Base-by-base conservation (phyloP, 1,140 invertebrate genomes). In the Brachionus koreanus region DNA sequence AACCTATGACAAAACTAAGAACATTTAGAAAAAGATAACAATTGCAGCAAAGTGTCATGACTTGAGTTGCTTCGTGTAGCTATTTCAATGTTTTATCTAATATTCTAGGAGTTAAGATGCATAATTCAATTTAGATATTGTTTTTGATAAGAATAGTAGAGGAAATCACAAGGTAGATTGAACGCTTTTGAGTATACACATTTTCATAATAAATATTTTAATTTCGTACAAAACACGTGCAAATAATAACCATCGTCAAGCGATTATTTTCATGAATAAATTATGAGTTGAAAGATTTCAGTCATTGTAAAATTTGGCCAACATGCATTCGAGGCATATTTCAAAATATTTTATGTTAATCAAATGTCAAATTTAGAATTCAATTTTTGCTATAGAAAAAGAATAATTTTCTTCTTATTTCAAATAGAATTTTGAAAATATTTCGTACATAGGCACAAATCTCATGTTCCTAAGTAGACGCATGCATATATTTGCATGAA, bases 361-460 rank as follows among this genome's bases (percentile, higher is more conserved):
- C 65, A 69, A 69, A 69, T 69, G 65, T 69, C 65, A 69, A 69
- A 69, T n/a, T 69, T 69, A 39, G 65, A 69, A 69, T 69, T 69
- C 33, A 37, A 69, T 1, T 69, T 69, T 69, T 37, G n/a, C 6
- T 37, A 39, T 33, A 16, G 16, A 69, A 67, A 69, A 69, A 19
- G 37, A 69, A 69, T 69, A 69, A 69, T 69, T 69, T 69, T 69
- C 35, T 39, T 39, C n/a, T 37, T n/a, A 69, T 37, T 69, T 69
- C 65, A 69, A 69, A 37, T 69, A 42, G 65, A 69, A 65, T 39
- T 69, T 69, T 69, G 16, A 39, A 69, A 69, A 69, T 69, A 69
- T 37, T 69, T 69, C 65, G n/a, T 69, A 69, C 65, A 69, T 37
- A 69, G 65, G 65, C 65, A 69, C 65, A 69, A 7, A 69, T 42